These are phyloP conservation scores for Isotomurus palustris DNA, from an alignment of 2,888 invertebrate species.

Conservation along the genomic window DNA sequence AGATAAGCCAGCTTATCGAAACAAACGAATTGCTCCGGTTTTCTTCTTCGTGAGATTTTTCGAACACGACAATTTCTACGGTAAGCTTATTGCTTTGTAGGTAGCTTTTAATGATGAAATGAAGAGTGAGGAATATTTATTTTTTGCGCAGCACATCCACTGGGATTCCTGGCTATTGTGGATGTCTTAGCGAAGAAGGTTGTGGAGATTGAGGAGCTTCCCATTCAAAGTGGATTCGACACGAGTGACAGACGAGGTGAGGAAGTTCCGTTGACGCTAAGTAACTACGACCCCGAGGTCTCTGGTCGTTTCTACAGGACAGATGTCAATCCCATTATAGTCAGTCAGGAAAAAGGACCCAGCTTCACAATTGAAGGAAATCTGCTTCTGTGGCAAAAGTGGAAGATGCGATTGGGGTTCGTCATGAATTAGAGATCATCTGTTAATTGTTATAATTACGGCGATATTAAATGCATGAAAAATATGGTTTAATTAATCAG, in stretches of 20 bases:
- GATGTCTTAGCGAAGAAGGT: background rate
- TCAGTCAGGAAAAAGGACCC: background rate
- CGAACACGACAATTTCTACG: conserved; percentile 4
- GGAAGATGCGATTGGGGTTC: conserved; percentile 1
- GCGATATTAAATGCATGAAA: no score
- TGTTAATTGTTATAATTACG: conserved; percentile 10
- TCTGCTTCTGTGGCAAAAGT: conserved; percentile 8
- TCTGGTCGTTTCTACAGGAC: background rate
- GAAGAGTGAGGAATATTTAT: no score
- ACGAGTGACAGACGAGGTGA: conserved; percentile 1
- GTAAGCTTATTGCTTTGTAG: no score
- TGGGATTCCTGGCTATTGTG: background rate
- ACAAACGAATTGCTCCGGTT: background rate
- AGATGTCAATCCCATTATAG: background rate
- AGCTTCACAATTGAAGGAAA: background rate
- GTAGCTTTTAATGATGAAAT: no score
- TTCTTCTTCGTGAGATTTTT: conserved; percentile 1
- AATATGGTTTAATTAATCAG: no score
- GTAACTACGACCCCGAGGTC: conserved; percentile 36
- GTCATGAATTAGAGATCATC: background rate
- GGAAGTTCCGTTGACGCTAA: conserved; percentile 18
- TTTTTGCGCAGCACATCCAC: conserved; percentile 2
- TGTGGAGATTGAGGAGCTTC: conserved; percentile 5
- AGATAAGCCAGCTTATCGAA: background rate
- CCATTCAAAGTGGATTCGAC: conserved; percentile 9